Conservation (phyloP, 2,888 invertebrate genomes). For the Elaeidobius kamerunicus region DNA sequence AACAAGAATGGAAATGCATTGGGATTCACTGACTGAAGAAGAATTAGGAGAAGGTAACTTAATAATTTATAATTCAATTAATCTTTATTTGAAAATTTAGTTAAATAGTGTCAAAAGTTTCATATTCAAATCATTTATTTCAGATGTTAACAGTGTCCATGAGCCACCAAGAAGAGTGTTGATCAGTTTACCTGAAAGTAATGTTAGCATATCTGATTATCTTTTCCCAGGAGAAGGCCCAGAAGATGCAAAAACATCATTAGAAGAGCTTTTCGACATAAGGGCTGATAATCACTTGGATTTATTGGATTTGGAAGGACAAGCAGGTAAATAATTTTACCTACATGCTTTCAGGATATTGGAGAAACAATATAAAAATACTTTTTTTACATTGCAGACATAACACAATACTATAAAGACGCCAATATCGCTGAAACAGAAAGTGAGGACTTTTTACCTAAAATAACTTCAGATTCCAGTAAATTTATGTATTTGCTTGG, state of each 20-base stretch:
- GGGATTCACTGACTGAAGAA: slow-evolving; percentile 87
- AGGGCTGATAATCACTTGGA: slow-evolving; percentile 60
- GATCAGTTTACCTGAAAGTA: slow-evolving; percentile 62
- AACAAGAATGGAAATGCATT: slow-evolving; percentile 86
- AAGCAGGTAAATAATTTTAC: slow-evolving; percentile 62
- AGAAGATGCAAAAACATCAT: slow-evolving; percentile 75
- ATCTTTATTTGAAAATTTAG: no score
- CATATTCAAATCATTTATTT: no score
- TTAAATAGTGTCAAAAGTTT: no score
- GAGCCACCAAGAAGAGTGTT: slow-evolving; percentile 87
- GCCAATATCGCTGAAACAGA: slow-evolving; percentile 49
- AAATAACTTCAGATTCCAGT: slow-evolving; percentile 54
- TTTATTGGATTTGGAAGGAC: slow-evolving; percentile 70
- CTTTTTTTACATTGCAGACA: no score
- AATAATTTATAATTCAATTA: no score
- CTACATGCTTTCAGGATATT: no score
- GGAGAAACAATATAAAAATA: no score
- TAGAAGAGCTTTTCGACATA: slow-evolving; percentile 78
- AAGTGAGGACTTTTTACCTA: slow-evolving; percentile 52
- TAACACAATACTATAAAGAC: slow-evolving; percentile 35
- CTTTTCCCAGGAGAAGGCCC: slow-evolving; percentile 87
- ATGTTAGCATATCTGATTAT: slow-evolving; percentile 81
- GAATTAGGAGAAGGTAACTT: slow-evolving; percentile 69
- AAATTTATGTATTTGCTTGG: slow-evolving; percentile 61
- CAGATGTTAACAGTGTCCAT: slow-evolving; percentile 77